Conservation (phyloP, 2,113 vertebrate genomes). For the Caranx melampygus region DNA sequence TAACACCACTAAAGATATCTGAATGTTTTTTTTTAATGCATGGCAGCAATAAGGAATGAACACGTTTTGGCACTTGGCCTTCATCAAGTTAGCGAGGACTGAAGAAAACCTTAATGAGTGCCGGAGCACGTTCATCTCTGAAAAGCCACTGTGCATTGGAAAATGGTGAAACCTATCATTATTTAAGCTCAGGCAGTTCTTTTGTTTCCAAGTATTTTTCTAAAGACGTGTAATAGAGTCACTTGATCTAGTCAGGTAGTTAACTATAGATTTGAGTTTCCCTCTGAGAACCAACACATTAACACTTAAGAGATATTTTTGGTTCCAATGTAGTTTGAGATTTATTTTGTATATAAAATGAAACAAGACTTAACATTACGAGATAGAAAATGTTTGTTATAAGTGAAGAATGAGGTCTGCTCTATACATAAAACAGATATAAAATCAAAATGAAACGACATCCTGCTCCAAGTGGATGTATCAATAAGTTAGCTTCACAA, state of each 20-base stretch:
- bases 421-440: no score
- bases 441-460: no score
- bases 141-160: background rate
- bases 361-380: no score
- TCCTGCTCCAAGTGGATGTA: no score
- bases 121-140: background rate
- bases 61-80: conserved; percentile 48
- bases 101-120: conserved; percentile 39
- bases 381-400: no score
- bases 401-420: no score
- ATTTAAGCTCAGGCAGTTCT: background rate
- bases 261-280: background rate
- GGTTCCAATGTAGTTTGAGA: no score
- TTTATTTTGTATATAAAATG: no score
- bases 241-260: conserved; percentile 11
- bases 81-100: conserved; percentile 22
- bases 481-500: no score
- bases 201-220: conserved; percentile 7
- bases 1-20: conserved; percentile 22
- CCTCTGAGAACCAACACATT: background rate
- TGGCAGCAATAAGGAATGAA: conserved; percentile 18
- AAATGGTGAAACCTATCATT: background rate
- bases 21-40: conserved; percentile 34
- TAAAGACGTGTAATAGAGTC: background rate
- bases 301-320: no score